Conservation (phyloP, 2,888 invertebrate species). For the Tenthredo mesomela region DNA sequence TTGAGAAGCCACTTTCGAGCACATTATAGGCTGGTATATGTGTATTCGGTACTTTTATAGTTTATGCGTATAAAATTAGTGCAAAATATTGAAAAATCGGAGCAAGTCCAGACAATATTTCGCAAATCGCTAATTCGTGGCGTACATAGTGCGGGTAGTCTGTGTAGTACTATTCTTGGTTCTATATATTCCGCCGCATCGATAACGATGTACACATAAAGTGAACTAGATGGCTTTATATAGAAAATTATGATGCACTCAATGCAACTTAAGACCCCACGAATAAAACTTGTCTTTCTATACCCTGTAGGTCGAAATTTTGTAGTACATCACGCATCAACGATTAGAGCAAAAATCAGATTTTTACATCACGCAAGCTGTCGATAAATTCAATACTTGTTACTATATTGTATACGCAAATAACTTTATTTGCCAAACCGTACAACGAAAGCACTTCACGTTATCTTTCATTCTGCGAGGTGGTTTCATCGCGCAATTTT, state of each 20-base stretch:
- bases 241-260: slow-evolving; percentile 4
- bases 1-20: background rate
- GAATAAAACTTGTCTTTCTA: background rate
- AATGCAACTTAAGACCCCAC: background rate
- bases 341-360: slow-evolving; percentile 21
- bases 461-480: background rate
- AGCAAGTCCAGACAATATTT: background rate
- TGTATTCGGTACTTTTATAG: background rate
- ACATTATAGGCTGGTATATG: background rate
- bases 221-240: background rate
- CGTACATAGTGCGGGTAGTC: background rate
- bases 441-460: background rate
- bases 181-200: background rate
- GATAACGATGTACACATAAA: background rate
- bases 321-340: background rate
- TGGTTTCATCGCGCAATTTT: background rate
- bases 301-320: background rate
- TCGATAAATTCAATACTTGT: slow-evolving; percentile 20
- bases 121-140: background rate
- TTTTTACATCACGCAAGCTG: slow-evolving; percentile 31
- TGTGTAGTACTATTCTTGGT: background rate
- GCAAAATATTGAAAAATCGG: background rate
- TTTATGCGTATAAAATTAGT: background rate
- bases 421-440: background rate
- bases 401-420: background rate